Evolutionary conservation across 1,140 invertebrate genomes (phyloP).

Genomic region (Bombus balteatus): DNA sequence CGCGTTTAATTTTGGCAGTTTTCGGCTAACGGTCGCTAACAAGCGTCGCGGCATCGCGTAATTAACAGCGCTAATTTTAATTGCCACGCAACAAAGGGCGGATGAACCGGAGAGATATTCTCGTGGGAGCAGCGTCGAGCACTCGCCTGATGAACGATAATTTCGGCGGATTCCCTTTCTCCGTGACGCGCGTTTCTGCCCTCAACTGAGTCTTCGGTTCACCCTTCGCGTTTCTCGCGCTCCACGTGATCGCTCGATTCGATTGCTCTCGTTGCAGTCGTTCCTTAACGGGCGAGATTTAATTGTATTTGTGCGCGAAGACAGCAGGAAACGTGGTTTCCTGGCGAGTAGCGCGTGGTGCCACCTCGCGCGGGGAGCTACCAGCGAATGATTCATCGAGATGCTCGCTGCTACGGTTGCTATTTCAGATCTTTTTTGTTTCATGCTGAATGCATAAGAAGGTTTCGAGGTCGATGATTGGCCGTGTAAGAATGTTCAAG

Average conservation of each 20-base stretch:
- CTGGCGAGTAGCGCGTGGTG: not conserved
- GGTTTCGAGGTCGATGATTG: not conserved
- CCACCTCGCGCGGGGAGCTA: not conserved
- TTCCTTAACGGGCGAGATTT: slow-evolving; percentile 40
- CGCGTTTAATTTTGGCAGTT: slow-evolving; percentile 77
- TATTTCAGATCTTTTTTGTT: not conserved
- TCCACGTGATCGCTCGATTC: slow-evolving; percentile 49
- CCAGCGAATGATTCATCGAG: slow-evolving; percentile 25
- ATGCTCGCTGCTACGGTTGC: not conserved
- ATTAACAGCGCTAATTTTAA: slow-evolving; percentile 81
- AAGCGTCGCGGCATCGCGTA: slow-evolving; percentile 73
- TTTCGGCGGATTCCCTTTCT: slow-evolving; percentile 73
- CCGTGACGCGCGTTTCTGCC: not conserved
- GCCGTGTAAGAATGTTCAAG: not conserved
- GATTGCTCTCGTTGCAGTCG: slow-evolving; percentile 43
- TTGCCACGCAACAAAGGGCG: slow-evolving; percentile 77
- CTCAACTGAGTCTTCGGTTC: not conserved
- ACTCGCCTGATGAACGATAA: slow-evolving; percentile 76
- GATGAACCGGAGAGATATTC: slow-evolving; percentile 68
- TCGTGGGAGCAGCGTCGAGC: slow-evolving; percentile 66
- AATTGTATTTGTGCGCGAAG: slow-evolving; percentile 41
- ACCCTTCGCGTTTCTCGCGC: slow-evolving; percentile 14
- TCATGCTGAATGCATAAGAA: not conserved
- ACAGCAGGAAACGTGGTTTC: slow-evolving; percentile 38
- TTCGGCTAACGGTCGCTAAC: slow-evolving; percentile 68